These are phyloP conservation scores for Alca torda DNA, from an alignment of 2,797 vertebrate species.

Conservation along the genomic window DNA sequence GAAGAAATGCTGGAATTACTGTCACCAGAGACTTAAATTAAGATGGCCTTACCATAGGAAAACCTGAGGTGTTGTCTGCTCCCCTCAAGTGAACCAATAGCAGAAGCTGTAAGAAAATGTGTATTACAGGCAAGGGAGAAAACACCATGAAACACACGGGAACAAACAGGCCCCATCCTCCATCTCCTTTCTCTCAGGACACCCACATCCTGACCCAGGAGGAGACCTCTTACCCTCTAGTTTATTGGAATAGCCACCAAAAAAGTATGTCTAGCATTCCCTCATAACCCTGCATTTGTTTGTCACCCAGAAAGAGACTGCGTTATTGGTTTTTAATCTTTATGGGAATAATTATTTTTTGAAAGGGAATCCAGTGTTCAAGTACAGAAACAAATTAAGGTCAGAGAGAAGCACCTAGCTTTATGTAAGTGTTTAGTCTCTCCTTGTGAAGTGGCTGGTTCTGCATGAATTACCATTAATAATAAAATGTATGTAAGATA, in stretches of 20 bases:
- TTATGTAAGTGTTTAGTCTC: constrained; percentile 33
- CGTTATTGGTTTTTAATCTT: constrained; percentile 52
- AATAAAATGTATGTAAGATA: constrained; percentile 34
- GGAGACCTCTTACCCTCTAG: not conserved
- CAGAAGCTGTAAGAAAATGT: not conserved
- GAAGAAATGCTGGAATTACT: not conserved
- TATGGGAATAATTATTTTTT: constrained; percentile 61
- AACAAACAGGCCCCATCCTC: not conserved
- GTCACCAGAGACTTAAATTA: not conserved
- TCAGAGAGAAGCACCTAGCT: constrained; percentile 39
- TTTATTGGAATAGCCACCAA: not conserved
- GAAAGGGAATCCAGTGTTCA: constrained; percentile 39
- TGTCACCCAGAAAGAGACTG: constrained; percentile 12
- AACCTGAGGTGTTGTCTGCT: not conserved
- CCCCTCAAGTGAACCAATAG: not conserved
- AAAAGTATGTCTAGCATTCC: not conserved
- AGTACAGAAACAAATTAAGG: constrained; percentile 66
- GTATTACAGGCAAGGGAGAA: not conserved
- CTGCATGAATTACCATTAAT: constrained; percentile 51
- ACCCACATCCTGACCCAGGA: not conserved
- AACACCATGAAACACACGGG: not conserved
- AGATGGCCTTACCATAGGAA: not conserved
- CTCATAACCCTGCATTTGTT: not conserved
- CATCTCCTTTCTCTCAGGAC: not conserved
- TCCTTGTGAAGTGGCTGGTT: constrained; percentile 45